Conservation (phyloP, 37 sponge, comb jelly and placozoan genomes). For the Theonella swinhoei region DNA sequence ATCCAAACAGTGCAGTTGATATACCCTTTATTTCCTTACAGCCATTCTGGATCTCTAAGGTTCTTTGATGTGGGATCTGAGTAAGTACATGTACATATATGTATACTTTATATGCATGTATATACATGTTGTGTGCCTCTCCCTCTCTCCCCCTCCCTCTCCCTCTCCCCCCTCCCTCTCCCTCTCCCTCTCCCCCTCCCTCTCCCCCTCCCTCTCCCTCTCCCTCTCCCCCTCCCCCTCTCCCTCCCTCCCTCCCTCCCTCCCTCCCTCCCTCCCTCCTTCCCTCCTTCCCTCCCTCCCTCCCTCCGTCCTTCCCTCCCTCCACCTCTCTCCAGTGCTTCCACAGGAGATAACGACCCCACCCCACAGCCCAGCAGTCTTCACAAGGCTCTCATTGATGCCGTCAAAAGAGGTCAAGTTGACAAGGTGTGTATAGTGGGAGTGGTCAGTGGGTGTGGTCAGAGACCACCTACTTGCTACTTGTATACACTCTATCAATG, state of each 20-base stretch:
- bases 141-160: not conserved
- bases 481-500: too few species aligned
- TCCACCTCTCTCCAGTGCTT: not conserved
- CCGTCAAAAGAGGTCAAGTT: slow-evolving; percentile 67
- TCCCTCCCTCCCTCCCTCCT: not conserved
- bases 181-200: not conserved
- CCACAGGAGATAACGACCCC: not conserved
- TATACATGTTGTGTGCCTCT: too few species aligned
- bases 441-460: too few species aligned
- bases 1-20: not conserved
- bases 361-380: not conserved
- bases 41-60: not conserved
- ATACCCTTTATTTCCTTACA: not conserved
- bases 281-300: not conserved
- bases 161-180: not conserved
- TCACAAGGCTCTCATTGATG: slow-evolving; percentile 64
- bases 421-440: slow-evolving; percentile 40
- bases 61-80: slow-evolving; percentile 31
- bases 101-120: too few species aligned
- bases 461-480: too few species aligned
- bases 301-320: not conserved
- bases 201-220: not conserved
- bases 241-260: not conserved
- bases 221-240: not conserved
- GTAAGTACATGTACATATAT: too few species aligned